These are phyloP conservation scores for Parnassius apollo DNA, from an alignment of 2,888 invertebrate species.

Conservation along the genomic window DNA sequence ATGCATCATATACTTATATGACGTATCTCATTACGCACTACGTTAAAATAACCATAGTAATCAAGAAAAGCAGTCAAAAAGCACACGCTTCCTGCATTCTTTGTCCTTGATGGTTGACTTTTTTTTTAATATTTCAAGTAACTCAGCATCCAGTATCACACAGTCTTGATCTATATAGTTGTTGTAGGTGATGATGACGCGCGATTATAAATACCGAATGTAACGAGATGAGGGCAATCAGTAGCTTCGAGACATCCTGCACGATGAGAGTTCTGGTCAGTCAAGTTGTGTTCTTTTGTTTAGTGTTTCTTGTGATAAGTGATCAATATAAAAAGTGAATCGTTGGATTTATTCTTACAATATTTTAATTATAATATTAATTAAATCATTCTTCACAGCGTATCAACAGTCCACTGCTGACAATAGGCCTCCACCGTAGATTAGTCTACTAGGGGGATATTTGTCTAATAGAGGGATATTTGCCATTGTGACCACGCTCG, in stretches of 20 bases:
- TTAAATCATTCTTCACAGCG: no score
- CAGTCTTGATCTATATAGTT: conserved; percentile 45
- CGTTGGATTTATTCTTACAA: background rate
- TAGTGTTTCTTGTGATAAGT: no score
- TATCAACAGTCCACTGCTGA: no score
- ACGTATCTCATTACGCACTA: no score
- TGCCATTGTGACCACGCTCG: no score
- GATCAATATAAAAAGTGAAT: conserved; percentile 12
- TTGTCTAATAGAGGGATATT: no score
- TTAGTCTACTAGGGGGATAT: no score
- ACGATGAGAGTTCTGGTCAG: conserved; percentile 74
- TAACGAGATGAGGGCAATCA: conserved; percentile 52
- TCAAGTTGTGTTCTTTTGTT: conserved; percentile 28
- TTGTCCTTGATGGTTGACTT: conserved; percentile 38
- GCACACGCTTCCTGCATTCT: no score
- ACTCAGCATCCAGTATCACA: conserved; percentile 42
- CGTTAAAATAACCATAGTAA: no score
- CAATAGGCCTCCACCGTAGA: no score
- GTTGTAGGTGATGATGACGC: conserved; percentile 34
- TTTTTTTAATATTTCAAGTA: conserved; percentile 42
- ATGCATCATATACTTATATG: background rate
- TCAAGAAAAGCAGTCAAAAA: no score
- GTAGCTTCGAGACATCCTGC: conserved; percentile 61
- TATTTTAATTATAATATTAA: no score
- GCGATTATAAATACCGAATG: conserved; percentile 61